Evolutionary conservation across 2,888 invertebrate genomes (phyloP), one percentile per base, ranked within the genome.

Genomic region (Dicyrtoma fusca): DNA sequence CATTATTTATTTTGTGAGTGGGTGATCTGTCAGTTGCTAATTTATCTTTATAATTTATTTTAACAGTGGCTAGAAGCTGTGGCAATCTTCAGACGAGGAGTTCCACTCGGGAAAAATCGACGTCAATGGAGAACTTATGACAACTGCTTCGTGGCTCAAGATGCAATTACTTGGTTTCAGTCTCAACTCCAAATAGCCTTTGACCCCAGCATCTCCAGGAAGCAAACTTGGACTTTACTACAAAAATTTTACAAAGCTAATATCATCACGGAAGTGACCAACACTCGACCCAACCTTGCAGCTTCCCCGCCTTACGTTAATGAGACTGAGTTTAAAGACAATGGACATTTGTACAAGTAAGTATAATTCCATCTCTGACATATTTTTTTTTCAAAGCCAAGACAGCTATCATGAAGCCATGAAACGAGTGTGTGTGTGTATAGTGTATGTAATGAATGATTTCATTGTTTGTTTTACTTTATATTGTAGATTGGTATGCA

Each of bases 191-290:
- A 75, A 57, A 68, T 75, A 17, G 69, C 72, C 42, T 77, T 78
- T 68, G 77, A 77, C 45, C 66, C 69, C 6, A 57, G 68, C 0
- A 77, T 80, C 26, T 74, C 73, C 19, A 72, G 80, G 26, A 74
- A 76, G 47, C 80, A 80, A 49, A 68, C 77, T 1, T 51, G 73
- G 26, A 71, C 72, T 17, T 53, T 80, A 1, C 65, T 80, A 1
- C 77, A 78, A 65, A 80, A 80, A 61, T 78, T 78, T 68, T 80
- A 77, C 70, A 78, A 76, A 26, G 75, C 76, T 44, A 77, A 76
- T n/a, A 75, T 80, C 51, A 77, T 80, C 34, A 69, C 72, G 1
- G 74, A 76, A 47, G 78, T 75, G 11, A 51, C 75, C 23, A 72
- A 65, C 59, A 19, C 34, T 14, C n/a, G 45, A 26, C 17, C 42